Percentiles rank a stretch among this genome's conserved stretches.
phyloP scores from a whole-genome alignment of 2,888 invertebrate species.

The Sipunculus nudus region DNA sequence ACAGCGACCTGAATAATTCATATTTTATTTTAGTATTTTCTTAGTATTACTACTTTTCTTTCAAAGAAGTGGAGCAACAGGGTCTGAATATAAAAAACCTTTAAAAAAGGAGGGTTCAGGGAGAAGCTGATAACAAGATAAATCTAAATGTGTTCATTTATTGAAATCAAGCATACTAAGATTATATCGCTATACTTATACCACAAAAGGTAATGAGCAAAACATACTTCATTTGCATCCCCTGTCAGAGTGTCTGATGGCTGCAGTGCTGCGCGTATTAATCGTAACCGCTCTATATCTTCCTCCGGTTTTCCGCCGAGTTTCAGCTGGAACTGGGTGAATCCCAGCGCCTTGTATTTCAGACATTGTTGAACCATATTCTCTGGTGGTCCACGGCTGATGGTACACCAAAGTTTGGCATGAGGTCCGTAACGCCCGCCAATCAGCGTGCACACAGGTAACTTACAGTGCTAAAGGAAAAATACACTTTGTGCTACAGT shows the following conservation, averaged over 20 bases:
- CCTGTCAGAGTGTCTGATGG: constrained; percentile 11
- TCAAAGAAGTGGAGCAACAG: no score
- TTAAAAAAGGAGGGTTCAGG: no score
- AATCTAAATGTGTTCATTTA: no score
- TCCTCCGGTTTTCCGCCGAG: constrained; percentile 24
- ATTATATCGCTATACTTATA: no score
- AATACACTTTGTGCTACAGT: no score
- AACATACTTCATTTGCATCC: constrained; percentile 28
- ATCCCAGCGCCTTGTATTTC: constrained; percentile 18
- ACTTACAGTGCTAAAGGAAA: neutral
- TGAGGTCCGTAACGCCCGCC: constrained; percentile 26
- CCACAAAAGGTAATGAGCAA: no score
- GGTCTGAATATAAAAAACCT: no score
- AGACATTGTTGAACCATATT: constrained; percentile 21
- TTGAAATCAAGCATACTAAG: no score
- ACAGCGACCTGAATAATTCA: no score
- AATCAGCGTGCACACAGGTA: constrained; percentile 28
- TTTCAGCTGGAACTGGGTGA: constrained; percentile 29
- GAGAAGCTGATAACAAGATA: no score
- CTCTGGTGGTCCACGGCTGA: constrained; percentile 18
- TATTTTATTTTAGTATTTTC: no score
- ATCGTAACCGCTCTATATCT: constrained; percentile 17
- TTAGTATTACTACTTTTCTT: no score
- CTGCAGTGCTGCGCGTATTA: constrained; percentile 2
- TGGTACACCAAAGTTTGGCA: constrained; percentile 24